Conservation (phyloP, 2,113 vertebrate species). For the Oxyruncus cristatus region DNA sequence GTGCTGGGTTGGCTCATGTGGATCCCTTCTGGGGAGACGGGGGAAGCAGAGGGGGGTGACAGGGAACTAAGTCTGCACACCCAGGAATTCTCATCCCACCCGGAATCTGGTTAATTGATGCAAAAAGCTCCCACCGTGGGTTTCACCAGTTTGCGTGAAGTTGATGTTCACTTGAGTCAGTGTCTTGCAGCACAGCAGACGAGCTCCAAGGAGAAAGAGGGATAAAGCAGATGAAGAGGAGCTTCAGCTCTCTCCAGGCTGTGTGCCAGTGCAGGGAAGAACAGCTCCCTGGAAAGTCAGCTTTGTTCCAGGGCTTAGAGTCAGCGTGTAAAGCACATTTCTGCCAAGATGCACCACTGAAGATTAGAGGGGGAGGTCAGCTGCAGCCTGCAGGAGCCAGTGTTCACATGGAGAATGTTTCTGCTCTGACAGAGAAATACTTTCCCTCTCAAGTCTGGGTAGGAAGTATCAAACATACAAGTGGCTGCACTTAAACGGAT, state of each 20-base stretch:
- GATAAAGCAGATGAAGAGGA: neutral
- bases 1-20: neutral
- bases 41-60: neutral
- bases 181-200: neutral
- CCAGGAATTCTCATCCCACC: neutral
- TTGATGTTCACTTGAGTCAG: neutral
- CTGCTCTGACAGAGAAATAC: neutral
- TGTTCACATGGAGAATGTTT: neutral
- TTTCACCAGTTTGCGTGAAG: neutral
- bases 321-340: neutral
- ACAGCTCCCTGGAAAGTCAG: slow-evolving; percentile 5
- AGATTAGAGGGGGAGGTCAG: neutral
- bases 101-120: neutral
- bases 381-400: neutral
- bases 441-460: neutral
- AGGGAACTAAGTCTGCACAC: neutral
- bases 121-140: neutral
- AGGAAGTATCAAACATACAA: neutral
- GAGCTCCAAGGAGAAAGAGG: neutral
- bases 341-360: neutral
- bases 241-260: neutral
- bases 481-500: neutral
- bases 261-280: neutral
- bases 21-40: neutral
- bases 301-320: neutral